Evolutionary conservation across 2,113 vertebrate species (phyloP).

Genomic region (Gadus chalcogrammus): DNA sequence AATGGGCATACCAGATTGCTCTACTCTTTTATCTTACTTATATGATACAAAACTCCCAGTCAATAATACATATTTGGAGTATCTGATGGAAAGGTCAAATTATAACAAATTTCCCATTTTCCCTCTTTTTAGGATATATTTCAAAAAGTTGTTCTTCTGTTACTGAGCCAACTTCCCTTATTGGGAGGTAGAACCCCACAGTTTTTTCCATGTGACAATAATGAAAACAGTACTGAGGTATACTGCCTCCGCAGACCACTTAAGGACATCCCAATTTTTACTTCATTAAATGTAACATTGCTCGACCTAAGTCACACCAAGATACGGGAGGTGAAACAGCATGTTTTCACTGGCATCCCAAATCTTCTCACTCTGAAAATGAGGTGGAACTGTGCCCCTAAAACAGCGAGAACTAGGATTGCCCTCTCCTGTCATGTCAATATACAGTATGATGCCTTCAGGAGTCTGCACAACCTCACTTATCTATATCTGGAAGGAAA

Average conservation of each 20-base stretch:
- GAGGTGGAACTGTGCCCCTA: slow-evolving; percentile 64
- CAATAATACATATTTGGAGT: no score
- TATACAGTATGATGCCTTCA: slow-evolving; percentile 62
- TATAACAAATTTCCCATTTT: not conserved
- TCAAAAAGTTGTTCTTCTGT: slow-evolving; percentile 30
- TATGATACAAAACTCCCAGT: no score
- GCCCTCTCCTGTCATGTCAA: slow-evolving; percentile 48
- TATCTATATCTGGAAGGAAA: slow-evolving; percentile 68
- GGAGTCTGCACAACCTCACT: slow-evolving; percentile 49
- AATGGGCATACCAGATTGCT: no score
- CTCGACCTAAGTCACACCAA: slow-evolving; percentile 64
- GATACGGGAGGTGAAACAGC: slow-evolving; percentile 39
- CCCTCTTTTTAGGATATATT: slow-evolving; percentile 49
- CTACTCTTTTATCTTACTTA: no score
- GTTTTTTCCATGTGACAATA: slow-evolving; percentile 73
- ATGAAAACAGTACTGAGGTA: slow-evolving; percentile 44
- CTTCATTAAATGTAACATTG: slow-evolving; percentile 46
- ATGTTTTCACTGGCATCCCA: slow-evolving; percentile 59
- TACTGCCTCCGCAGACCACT: slow-evolving; percentile 64
- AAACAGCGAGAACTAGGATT: slow-evolving; percentile 12
- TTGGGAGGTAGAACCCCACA: slow-evolving; percentile 46
- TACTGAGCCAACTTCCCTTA: slow-evolving; percentile 45
- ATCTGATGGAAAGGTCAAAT: no score
- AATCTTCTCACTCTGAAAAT: slow-evolving; percentile 65
- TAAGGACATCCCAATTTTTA: slow-evolving; percentile 52